Percentiles rank a stretch among this genome's conserved stretches.
phyloP scores from a whole-genome alignment of 2,113 vertebrate species.

The Anoplopoma fimbria region DNA sequence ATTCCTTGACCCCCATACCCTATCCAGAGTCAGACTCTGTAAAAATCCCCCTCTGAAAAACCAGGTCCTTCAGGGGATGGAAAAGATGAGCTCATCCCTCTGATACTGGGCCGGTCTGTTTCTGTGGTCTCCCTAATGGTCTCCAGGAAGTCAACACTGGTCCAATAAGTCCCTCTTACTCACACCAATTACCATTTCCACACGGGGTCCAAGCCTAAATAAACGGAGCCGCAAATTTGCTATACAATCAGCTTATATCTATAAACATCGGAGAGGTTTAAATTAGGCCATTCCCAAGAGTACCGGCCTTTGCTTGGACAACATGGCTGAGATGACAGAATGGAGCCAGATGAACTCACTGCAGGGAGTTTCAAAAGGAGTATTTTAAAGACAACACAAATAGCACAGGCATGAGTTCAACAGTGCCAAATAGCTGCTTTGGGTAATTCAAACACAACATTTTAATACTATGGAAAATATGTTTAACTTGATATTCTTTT shows the following conservation, averaged over 20 bases:
- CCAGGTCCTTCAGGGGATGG: constrained; percentile 29
- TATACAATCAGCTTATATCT: constrained; percentile 76
- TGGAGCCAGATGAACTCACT: constrained; percentile 70
- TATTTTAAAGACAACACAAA: constrained; percentile 50
- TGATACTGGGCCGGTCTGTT: constrained; percentile 46
- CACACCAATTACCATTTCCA: constrained; percentile 74
- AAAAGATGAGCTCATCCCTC: constrained; percentile 72
- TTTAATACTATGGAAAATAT: not conserved
- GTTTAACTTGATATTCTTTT: not conserved
- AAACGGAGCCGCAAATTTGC: constrained; percentile 72
- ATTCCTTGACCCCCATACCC: constrained; percentile 9
- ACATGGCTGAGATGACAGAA: constrained; percentile 68
- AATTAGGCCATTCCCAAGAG: constrained; percentile 68
- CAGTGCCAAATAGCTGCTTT: not conserved
- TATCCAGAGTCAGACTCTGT: not conserved
- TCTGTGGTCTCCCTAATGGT: constrained; percentile 66
- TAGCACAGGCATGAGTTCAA: constrained; percentile 12
- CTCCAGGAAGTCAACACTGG: constrained; percentile 67
- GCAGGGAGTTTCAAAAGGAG: constrained; percentile 55
- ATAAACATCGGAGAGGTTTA: constrained; percentile 70
- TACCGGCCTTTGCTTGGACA: constrained; percentile 51
- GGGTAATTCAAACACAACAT: not conserved
- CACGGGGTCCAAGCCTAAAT: constrained; percentile 69
- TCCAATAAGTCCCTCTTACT: constrained; percentile 68
- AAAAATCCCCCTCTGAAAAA: constrained; percentile 23